Percentiles rank a stretch among this genome's conserved stretches.
phyloP scores from a whole-genome alignment of 1,140 invertebrate species.

The Euura lappo region DNA sequence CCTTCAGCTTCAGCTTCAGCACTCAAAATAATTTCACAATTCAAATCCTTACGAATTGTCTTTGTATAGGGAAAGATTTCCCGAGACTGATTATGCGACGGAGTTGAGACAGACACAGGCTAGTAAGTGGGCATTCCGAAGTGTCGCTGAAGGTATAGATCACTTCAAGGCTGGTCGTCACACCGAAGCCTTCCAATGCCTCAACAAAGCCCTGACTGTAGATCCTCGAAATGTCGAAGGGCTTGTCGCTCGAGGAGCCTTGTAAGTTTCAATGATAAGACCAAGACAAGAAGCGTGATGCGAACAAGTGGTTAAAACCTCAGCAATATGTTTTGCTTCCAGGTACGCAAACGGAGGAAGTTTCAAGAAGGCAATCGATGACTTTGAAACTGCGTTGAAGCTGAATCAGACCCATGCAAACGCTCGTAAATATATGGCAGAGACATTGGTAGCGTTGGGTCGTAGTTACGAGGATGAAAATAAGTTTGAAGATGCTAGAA shows the following conservation, averaged over 20 bases:
- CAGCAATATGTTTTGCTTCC: constrained; percentile 28
- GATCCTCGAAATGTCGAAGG: constrained; percentile 94
- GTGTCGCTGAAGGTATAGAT: constrained; percentile 90
- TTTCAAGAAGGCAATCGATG: constrained; percentile 91
- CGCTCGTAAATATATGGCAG: constrained; percentile 92
- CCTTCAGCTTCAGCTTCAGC: too few relatives aligned
- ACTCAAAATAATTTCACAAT: too few relatives aligned
- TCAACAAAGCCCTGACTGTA: constrained; percentile 92
- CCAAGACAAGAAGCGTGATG: too few relatives aligned
- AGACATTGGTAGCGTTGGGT: constrained; percentile 86
- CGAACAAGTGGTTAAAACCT: neutral
- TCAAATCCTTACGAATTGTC: constrained; percentile 12
- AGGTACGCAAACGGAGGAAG: constrained; percentile 92
- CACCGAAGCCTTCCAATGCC: constrained; percentile 91
- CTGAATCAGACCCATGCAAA: constrained; percentile 91
- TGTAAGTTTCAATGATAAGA: constrained; percentile 64
- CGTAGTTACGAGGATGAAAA: constrained; percentile 85
- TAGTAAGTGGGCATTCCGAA: constrained; percentile 90
- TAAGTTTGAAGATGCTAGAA: constrained; percentile 83
- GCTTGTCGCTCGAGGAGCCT: constrained; percentile 88
- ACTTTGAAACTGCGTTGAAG: constrained; percentile 90
- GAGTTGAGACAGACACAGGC: constrained; percentile 88
- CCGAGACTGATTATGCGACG: constrained; percentile 79
- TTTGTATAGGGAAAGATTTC: constrained; percentile 72
- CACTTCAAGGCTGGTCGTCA: constrained; percentile 91